Evolutionary conservation across 2,797 vertebrate species (phyloP), one percentile per base, ranked within the genome.

Genomic region (Betta splendens): DNA sequence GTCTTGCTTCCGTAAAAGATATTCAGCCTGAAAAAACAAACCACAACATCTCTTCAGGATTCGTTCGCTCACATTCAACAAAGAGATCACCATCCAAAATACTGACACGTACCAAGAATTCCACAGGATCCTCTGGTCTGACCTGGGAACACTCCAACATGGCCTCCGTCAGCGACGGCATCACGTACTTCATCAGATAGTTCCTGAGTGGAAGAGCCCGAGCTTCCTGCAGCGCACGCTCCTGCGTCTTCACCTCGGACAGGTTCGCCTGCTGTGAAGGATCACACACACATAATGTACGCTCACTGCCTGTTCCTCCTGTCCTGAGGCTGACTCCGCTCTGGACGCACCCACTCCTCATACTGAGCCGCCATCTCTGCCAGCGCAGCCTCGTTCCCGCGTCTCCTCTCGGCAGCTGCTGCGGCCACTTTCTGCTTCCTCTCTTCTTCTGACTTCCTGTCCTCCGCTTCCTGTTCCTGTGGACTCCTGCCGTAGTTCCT

Each of bases 131-230:
- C 0, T 95, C 94, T 0, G 96, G 95, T 64, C 95, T 93, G 74
- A 92, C 84, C 64, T 86, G 92, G 64, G 91, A 91, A 69, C 95
- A 96, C 36, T 96, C 93, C 2, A 85, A 80, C 79, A 98, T 87
- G 6, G 94, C 95, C 69, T 90, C 85, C 40, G 89, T 87, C 39
- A 99, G 93, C 0, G 94, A 89, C 5, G 97, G 95, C 93, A 98
- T 97, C 42, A 97, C 93, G 0, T 94, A 87, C 69, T 92, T 93
- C 94, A 98, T 96, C 84, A 98, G 83, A 64, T 97, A 98, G 76
- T 94, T 95, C 39, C 96, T 91, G 77, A 97, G 76, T 16, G 95
- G 95, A 37, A 92, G 2, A 17, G 93, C 90, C 28, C 81, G 92
- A 1, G 91, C 92, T 61, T 95, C 94, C 64, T 94, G 50, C 33